These are phyloP conservation scores for Netelia inedita DNA, from an alignment of 2,888 invertebrate genomes.

Conservation along the genomic window DNA sequence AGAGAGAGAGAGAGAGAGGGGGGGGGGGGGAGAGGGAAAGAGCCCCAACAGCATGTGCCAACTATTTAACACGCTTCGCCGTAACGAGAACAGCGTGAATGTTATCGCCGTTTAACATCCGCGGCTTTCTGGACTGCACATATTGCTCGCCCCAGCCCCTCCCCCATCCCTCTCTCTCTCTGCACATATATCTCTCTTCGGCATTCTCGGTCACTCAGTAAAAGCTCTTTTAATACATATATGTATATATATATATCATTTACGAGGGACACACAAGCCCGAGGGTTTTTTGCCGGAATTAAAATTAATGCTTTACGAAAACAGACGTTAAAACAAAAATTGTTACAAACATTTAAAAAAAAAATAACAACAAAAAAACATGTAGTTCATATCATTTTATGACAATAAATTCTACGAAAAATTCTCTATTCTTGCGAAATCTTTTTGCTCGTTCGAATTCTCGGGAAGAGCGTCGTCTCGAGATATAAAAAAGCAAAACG, in stretches of 20 bases:
- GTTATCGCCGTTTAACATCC: constrained; percentile 72
- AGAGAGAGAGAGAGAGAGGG: constrained; percentile 26
- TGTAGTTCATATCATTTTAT: too few species aligned
- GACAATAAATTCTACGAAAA: background rate
- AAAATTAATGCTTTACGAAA: constrained; percentile 12
- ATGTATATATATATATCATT: constrained; percentile 34
- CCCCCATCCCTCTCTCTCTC: constrained; percentile 37
- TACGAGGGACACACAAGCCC: constrained; percentile 7
- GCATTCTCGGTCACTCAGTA: constrained; percentile 42
- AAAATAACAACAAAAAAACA: background rate
- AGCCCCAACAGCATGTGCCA: constrained; percentile 71
- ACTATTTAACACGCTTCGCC: constrained; percentile 73
- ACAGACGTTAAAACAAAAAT: background rate
- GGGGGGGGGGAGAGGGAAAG: constrained; percentile 26
- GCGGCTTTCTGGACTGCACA: constrained; percentile 68
- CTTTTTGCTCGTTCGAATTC: background rate
- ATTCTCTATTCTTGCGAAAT: background rate
- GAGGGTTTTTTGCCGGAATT: constrained; percentile 36
- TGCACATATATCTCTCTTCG: constrained; percentile 32
- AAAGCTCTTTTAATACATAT: constrained; percentile 45
- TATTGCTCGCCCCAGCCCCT: constrained; percentile 19
- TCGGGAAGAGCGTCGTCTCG: background rate
- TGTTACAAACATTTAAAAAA: background rate
- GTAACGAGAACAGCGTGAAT: constrained; percentile 74
- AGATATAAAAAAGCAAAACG: background rate